These are phyloP conservation scores for Tyto alba DNA, from an alignment of 2,113 vertebrate genomes.

Conservation along the genomic window DNA sequence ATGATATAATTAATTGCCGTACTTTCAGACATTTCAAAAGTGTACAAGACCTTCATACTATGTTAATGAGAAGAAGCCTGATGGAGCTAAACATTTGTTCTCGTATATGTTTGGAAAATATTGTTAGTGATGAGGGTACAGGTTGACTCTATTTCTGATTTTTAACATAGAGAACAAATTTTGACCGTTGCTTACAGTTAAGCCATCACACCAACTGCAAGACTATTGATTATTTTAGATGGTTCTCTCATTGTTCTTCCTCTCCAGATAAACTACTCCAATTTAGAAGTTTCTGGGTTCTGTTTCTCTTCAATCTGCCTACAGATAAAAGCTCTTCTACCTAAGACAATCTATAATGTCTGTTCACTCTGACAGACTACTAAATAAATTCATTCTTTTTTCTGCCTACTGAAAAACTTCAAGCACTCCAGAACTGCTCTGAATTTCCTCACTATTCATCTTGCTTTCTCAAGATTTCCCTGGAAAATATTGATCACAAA, in stretches of 20 bases:
- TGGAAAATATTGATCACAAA: neutral
- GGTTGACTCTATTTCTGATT: neutral
- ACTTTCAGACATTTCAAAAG: constrained; percentile 56
- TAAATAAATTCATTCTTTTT: neutral
- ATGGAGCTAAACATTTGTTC: constrained; percentile 27
- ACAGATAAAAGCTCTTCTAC: neutral
- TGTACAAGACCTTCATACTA: neutral
- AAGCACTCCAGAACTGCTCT: neutral
- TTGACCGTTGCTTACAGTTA: neutral
- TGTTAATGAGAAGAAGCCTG: neutral
- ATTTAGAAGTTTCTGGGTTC: neutral
- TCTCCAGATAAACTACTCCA: neutral
- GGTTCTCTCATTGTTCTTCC: neutral
- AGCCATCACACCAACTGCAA: neutral
- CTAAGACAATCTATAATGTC: neutral
- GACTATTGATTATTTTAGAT: neutral
- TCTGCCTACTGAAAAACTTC: neutral
- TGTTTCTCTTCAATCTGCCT: neutral
- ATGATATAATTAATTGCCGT: constrained; percentile 45
- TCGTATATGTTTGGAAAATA: neutral
- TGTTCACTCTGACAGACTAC: neutral
- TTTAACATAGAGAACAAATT: neutral
- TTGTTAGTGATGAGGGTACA: neutral
- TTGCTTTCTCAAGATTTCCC: neutral
- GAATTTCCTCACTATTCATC: neutral